These are phyloP conservation scores for Barnardius zonarius DNA, from an alignment of 2,113 vertebrate species.

Conservation along the genomic window DNA sequence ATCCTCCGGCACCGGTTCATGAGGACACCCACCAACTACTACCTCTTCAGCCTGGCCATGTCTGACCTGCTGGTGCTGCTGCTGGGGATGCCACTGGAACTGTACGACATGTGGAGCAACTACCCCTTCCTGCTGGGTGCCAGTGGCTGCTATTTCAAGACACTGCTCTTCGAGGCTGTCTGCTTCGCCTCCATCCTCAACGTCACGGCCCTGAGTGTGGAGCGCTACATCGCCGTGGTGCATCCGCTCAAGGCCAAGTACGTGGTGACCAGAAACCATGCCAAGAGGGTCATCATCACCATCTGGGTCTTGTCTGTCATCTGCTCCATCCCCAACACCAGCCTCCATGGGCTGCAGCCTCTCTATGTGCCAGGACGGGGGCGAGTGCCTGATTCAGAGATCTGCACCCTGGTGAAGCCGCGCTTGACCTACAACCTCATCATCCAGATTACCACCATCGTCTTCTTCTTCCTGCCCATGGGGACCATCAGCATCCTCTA, in stretches of 20 bases:
- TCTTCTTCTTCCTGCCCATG: slow-evolving; percentile 94
- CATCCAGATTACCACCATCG: slow-evolving; percentile 84
- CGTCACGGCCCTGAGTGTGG: slow-evolving; percentile 88
- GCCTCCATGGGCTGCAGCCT: slow-evolving; percentile 83
- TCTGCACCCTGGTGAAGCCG: slow-evolving; percentile 81
- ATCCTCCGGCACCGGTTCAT: slow-evolving; percentile 87
- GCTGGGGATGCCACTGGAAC: slow-evolving; percentile 90
- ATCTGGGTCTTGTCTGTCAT: slow-evolving; percentile 84
- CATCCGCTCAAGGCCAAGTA: slow-evolving; percentile 90
- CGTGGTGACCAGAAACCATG: slow-evolving; percentile 82
- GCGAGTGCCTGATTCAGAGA: slow-evolving; percentile 74
- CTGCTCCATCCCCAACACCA: slow-evolving; percentile 91
- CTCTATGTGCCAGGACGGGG: slow-evolving; percentile 64
- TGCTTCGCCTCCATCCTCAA: slow-evolving; percentile 95
- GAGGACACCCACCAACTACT: slow-evolving; percentile 93
- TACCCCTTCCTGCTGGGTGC: slow-evolving; percentile 89
- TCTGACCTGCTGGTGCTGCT: slow-evolving; percentile 92
- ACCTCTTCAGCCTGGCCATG: slow-evolving; percentile 90
- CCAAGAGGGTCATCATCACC: slow-evolving; percentile 82
- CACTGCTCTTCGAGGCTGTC: slow-evolving; percentile 87
- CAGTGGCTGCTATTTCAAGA: slow-evolving; percentile 89
- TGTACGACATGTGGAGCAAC: slow-evolving; percentile 92
- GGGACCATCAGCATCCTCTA: slow-evolving; percentile 87
- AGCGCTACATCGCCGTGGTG: slow-evolving; percentile 91
- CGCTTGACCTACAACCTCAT: slow-evolving; percentile 85